Evolutionary conservation across 1,140 invertebrate species (phyloP), one percentile per base, ranked within the genome.

Genomic region (Gonatopus flavifemur): DNA sequence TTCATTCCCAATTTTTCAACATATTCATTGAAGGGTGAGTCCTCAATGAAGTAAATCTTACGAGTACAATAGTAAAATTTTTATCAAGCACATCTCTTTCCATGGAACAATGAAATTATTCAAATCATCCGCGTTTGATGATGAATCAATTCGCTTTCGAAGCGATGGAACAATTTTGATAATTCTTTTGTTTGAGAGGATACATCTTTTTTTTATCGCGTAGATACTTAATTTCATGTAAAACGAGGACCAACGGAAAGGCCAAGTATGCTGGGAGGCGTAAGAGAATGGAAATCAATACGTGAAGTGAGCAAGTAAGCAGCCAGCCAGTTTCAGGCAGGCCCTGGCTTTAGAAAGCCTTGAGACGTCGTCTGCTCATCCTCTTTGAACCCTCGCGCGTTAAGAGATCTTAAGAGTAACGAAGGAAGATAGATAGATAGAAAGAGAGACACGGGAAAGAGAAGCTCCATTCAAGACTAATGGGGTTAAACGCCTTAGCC

Each of bases 211-310:
- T n/a, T n/a, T n/a, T n/a, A n/a, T n/a, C n/a, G n/a, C n/a, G n/a
- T n/a, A n/a, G n/a, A n/a, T n/a, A n/a, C n/a, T n/a, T n/a, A n/a
- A n/a, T n/a, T n/a, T n/a, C n/a, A n/a, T n/a, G n/a, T n/a, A n/a
- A n/a, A n/a, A n/a, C n/a, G 35, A 28, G 32, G 20, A 30, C 20
- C 21, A 21, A 55, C 50, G 51, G 60, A 68, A 69, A 66, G 65
- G 62, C 66, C 66, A 67, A 70, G 61, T 59, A n/a, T n/a, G 66
- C 63, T 56, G 66, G 61, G 66, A 67, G 65, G 68, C 66, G 65
- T 70, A 70, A 72, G 71, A 74, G 70, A 76, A 76, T 76, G 70
- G 72, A 76, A 75, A 76, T 76, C 74, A 76, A 76, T 76, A 76
- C 67, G 72, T 72, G 71, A 76, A 74, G 71, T 75, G 71, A 76